Percentiles rank a stretch among this genome's conserved stretches.
These are phyloP conservation scores for Drosophila ambigua DNA, from an alignment of 1,140 invertebrate genomes.

Conservation along the genomic window DNA sequence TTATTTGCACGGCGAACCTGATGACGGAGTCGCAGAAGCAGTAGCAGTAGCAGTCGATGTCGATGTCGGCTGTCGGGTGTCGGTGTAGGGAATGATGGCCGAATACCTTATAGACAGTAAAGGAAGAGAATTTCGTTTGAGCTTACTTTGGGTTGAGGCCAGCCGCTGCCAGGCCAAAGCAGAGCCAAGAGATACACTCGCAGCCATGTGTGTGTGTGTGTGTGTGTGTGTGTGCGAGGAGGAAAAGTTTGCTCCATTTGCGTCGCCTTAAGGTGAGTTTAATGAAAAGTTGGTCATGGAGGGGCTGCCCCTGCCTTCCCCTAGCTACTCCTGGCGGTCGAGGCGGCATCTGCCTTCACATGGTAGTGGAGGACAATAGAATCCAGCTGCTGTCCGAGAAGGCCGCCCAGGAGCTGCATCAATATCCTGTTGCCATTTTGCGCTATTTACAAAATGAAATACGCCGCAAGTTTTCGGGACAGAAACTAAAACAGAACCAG, in stretches of 20 bases:
- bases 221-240: slow-evolving; percentile 34
- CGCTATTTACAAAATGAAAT: slow-evolving; percentile 72
- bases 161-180: neutral
- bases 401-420: slow-evolving; percentile 51
- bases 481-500: slow-evolving; percentile 15
- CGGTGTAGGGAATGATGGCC: neutral
- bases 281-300: slow-evolving; percentile 57
- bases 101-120: slow-evolving; percentile 43
- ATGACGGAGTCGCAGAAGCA: neutral
- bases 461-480: slow-evolving; percentile 63
- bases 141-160: slow-evolving; percentile 47
- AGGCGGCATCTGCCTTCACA: slow-evolving; percentile 6
- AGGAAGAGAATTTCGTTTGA: slow-evolving; percentile 68
- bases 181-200: neutral
- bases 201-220: slow-evolving; percentile 2
- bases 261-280: slow-evolving; percentile 66
- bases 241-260: slow-evolving; percentile 61
- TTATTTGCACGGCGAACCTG: slow-evolving; percentile 55
- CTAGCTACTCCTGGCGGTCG: no score
- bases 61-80: neutral
- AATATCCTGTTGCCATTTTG: slow-evolving; percentile 72
- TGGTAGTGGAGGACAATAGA: slow-evolving; percentile 60
- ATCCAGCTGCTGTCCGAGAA: slow-evolving; percentile 42
- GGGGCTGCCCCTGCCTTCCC: neutral
- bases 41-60: no score